Conservation (phyloP, 2,113 vertebrate genomes). For the Sus scrofa region T2T-Sscrofa CM000819.6:47628501-47629000, state of each 20-base stretch:
- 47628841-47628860: neutral
- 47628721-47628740: neutral
- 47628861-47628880: neutral
- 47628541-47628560: too few relatives aligned
- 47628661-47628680: neutral
- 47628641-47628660: neutral
- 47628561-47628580: too few relatives aligned
- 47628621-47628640: neutral
- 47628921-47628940: neutral
- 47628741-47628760: neutral
- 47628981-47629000: neutral
- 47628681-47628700: neutral
- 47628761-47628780: neutral
- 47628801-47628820: neutral
- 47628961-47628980: neutral
- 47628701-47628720: neutral
- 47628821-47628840: constrained; percentile 22
- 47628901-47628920: neutral
- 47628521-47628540: too few relatives aligned
- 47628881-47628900: neutral
- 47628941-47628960: neutral
- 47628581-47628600: neutral
- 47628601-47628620: neutral
- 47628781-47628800: neutral
- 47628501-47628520: too few relatives aligned